phyloP scores from a whole-genome alignment of 2,797 vertebrate species.

The Sardinella longiceps region DNA sequence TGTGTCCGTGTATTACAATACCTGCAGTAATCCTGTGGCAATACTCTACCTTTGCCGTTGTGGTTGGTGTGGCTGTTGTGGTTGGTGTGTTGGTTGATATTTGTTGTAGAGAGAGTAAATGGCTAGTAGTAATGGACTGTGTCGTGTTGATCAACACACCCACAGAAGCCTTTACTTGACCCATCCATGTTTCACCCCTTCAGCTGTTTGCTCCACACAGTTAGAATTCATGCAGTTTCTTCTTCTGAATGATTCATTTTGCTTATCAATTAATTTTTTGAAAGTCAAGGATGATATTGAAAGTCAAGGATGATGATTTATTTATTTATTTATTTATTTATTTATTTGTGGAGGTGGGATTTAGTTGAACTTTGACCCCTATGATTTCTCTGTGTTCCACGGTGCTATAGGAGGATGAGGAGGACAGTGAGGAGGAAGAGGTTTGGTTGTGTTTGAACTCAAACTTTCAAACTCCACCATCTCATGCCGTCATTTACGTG shows the following conservation, averaged over 20 bases:
- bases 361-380: background rate
- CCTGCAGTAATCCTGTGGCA: background rate
- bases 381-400: background rate
- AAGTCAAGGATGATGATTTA: background rate
- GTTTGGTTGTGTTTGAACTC: slow-evolving; percentile 50
- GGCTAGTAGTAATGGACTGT: background rate
- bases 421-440: slow-evolving; percentile 60
- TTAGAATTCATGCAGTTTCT: background rate
- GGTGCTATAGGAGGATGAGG: slow-evolving; percentile 55
- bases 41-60: background rate
- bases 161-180: background rate
- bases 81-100: background rate
- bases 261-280: too few species aligned
- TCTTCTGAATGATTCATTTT: background rate
- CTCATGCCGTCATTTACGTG: background rate
- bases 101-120: too few species aligned
- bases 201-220: background rate
- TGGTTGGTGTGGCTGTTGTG: too few species aligned
- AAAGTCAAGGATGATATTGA: too few species aligned
- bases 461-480: background rate
- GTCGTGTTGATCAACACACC: background rate
- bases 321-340: too few species aligned
- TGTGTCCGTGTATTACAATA: background rate
- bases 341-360: background rate
- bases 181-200: background rate